These are phyloP conservation scores for cattle (Bos taurus) DNA, from an alignment of 2,113 vertebrate genomes.

Conservation along the genomic window ARS-UCD2.0 NC_037357.1:16690501-16691000, in stretches of 20 bases:
- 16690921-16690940: no score
- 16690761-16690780: not conserved
- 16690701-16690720: not conserved
- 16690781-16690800: not conserved
- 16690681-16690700: not conserved
- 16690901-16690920: no score
- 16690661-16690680: not conserved
- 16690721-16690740: not conserved
- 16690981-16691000: no score
- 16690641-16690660: not conserved
- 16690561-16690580: not conserved
- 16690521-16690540: not conserved
- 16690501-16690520: not conserved
- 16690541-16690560: not conserved
- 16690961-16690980: no score
- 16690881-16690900: no score
- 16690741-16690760: not conserved
- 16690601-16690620: not conserved
- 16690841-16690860: no score
- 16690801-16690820: not conserved
- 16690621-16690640: not conserved
- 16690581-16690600: not conserved
- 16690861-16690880: no score
- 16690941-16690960: no score
- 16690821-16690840: not conserved